A percentile compares a stretch with the other conserved stretches of the same genome.
Evolutionary conservation across 2,113 vertebrate species (phyloP).

Genomic region (Cinclus mexicanus): DNA sequence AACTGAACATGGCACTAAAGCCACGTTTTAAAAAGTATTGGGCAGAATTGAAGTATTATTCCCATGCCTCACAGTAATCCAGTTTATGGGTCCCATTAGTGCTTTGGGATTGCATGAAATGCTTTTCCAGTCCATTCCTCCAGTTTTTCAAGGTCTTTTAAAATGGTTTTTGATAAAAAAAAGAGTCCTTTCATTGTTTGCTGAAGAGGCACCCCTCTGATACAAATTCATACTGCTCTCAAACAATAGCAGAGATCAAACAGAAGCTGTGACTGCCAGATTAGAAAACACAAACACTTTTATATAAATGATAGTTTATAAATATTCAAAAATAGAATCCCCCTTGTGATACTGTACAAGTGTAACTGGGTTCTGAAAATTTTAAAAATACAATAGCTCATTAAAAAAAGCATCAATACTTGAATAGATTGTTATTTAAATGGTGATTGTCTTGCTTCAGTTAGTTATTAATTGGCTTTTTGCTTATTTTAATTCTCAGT

Average conservation of each 20-base stretch:
- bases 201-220: not conserved
- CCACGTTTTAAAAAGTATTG: not conserved
- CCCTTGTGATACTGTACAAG: not conserved
- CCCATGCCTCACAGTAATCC: not conserved
- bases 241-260: not conserved
- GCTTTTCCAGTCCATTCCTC: not conserved
- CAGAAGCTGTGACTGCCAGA: not conserved
- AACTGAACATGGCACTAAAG: not conserved
- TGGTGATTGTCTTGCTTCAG: not conserved
- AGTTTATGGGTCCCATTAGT: not conserved
- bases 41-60: not conserved
- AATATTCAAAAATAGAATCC: not conserved
- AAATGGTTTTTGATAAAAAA: not conserved
- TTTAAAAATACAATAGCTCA: not conserved
- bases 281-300: not conserved
- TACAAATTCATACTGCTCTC: not conserved
- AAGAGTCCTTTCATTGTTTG: not conserved
- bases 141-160: not conserved
- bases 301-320: not conserved
- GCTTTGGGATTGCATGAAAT: not conserved
- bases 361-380: not conserved
- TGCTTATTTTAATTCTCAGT: not conserved
- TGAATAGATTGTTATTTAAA: not conserved
- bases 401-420: not conserved
- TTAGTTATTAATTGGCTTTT: not conserved